phyloP scores from a whole-genome alignment of 2,888 invertebrate genomes.

The Amiota communis region DNA sequence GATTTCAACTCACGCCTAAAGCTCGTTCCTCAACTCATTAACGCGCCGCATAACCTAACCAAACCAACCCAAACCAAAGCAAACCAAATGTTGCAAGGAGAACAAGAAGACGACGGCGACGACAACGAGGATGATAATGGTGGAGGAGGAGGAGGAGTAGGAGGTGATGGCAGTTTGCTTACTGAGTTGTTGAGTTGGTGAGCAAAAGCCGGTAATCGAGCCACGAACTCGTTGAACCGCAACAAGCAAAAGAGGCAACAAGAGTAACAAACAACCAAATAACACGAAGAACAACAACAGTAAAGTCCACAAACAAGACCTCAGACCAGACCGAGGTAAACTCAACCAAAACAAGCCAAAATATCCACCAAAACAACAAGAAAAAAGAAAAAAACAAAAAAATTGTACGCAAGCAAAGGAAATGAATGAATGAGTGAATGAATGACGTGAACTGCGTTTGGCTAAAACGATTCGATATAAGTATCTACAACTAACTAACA shows the following conservation, averaged over 20 bases:
- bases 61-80: no score
- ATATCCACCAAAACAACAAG: not conserved
- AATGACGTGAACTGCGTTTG: not conserved
- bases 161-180: not conserved
- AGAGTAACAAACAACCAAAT: not conserved
- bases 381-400: not conserved
- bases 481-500: no score
- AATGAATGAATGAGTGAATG: not conserved
- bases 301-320: conserved; percentile 29
- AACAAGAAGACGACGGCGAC: not conserved
- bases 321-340: not conserved
- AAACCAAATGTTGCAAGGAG: not conserved
- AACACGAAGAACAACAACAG: conserved; percentile 24
- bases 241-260: conserved; percentile 29
- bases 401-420: not conserved
- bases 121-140: not conserved
- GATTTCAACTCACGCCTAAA: not conserved
- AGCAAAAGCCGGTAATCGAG: conserved; percentile 39
- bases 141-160: no score
- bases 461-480: not conserved
- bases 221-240: conserved; percentile 45
- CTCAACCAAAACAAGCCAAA: conserved; percentile 1
- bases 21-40: conserved; percentile 8
- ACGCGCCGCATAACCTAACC: conserved; percentile 14
- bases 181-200: not conserved